Evolutionary conservation across 2,888 invertebrate genomes (phyloP).

Genomic region (Stegophylla sp.): DNA sequence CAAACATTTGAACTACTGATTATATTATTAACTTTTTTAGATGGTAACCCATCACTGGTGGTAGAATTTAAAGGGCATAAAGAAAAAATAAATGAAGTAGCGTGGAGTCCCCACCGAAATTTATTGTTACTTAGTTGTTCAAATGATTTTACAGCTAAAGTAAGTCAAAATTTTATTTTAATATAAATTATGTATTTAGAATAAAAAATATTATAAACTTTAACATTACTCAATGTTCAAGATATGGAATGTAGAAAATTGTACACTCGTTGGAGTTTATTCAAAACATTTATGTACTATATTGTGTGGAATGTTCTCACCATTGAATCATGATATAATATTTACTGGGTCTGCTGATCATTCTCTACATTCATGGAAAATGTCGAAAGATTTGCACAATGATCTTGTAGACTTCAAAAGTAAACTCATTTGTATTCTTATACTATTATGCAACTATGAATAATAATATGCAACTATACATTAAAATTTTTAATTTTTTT

Average conservation of each 20-base stretch:
- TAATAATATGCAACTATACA: background rate
- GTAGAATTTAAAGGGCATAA: conserved; percentile 67
- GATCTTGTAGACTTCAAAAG: conserved; percentile 20
- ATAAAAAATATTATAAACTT: background rate
- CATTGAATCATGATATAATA: conserved; percentile 70
- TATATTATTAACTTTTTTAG: conserved; percentile 49
- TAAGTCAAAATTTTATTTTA: conserved; percentile 64
- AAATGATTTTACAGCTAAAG: conserved; percentile 75
- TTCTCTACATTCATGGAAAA: conserved; percentile 73
- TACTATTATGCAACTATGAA: background rate
- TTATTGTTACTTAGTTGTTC: conserved; percentile 74
- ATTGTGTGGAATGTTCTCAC: conserved; percentile 73
- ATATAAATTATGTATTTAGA: too few relatives aligned
- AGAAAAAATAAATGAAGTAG: conserved; percentile 68
- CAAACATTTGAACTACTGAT: background rate
- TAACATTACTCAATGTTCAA: conserved; percentile 63
- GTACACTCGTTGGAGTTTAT: conserved; percentile 70
- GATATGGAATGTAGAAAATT: conserved; percentile 72
- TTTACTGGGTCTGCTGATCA: conserved; percentile 75
- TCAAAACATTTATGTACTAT: conserved; percentile 69
- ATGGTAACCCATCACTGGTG: conserved; percentile 56
- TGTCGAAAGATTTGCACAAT: conserved; percentile 65
- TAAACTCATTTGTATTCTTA: conserved; percentile 9
- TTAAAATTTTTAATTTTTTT: background rate
- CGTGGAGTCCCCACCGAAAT: conserved; percentile 76